phyloP scores from a whole-genome alignment of 2,797 vertebrate species.

The Catostomus latipinnis region DNA sequence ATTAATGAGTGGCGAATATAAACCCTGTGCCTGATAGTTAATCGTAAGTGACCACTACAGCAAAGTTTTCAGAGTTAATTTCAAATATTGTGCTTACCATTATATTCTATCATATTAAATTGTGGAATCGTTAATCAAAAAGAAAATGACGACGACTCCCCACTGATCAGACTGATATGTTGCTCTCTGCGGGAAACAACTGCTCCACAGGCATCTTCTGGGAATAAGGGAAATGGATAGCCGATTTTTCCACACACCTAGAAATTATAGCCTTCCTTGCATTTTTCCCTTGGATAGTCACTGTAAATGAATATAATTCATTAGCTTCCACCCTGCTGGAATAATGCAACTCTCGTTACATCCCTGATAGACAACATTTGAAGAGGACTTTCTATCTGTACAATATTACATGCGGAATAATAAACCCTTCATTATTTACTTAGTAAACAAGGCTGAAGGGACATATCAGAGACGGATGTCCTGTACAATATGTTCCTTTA shows the following conservation, averaged over 20 bases:
- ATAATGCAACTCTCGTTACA: constrained; percentile 58
- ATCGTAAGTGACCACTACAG: constrained; percentile 30
- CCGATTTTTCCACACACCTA: constrained; percentile 58
- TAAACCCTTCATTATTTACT: constrained; percentile 53
- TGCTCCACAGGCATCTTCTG: constrained; percentile 48
- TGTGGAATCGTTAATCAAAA: constrained; percentile 22
- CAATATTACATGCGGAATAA: constrained; percentile 51
- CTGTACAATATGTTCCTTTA: neutral
- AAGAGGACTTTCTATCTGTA: constrained; percentile 53
- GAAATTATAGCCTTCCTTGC: constrained; percentile 58
- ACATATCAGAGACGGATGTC: constrained; percentile 6
- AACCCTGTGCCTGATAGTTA: constrained; percentile 21
- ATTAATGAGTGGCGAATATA: constrained; percentile 55
- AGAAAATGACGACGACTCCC: constrained; percentile 48
- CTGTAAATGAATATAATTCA: constrained; percentile 61
- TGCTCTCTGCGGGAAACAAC: constrained; percentile 50
- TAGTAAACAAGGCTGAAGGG: constrained; percentile 41
- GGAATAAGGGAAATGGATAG: constrained; percentile 56
- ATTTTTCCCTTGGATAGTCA: constrained; percentile 56
- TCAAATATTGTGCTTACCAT: constrained; percentile 49
- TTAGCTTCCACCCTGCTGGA: constrained; percentile 40
- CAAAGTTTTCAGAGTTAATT: constrained; percentile 50
- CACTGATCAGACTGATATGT: constrained; percentile 48
- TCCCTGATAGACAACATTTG: constrained; percentile 59
- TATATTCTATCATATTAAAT: constrained; percentile 54